These are phyloP conservation scores for Drosophila ficusphila DNA, from an alignment of 1,140 invertebrate species.

Conservation along the genomic window DNA sequence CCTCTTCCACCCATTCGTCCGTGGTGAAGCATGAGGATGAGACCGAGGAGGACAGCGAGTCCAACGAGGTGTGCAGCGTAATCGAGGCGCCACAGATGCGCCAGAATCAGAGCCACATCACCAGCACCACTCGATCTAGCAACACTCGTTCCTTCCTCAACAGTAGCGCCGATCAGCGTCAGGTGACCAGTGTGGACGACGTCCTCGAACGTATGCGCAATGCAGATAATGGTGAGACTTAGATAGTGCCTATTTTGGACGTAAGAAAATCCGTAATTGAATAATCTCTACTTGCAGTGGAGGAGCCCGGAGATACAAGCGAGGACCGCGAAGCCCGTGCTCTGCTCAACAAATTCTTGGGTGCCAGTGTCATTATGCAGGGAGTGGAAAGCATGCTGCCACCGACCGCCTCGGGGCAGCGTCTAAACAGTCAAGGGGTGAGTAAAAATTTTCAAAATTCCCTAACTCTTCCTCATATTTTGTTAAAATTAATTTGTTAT, in stretches of 20 bases:
- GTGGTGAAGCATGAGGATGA: constrained; percentile 44
- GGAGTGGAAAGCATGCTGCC: constrained; percentile 84
- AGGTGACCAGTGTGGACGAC: constrained; percentile 89
- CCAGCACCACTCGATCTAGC: constrained; percentile 41
- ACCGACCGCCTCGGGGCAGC: constrained; percentile 41
- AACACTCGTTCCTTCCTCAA: constrained; percentile 87
- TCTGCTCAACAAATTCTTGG: constrained; percentile 91
- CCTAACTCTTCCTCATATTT: too few species aligned
- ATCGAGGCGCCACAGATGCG: constrained; percentile 75
- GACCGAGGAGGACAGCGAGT: constrained; percentile 73
- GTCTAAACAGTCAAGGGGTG: constrained; percentile 63
- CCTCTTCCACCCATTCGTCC: constrained; percentile 27
- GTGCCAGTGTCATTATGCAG: constrained; percentile 90
- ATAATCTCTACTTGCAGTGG: constrained; percentile 82
- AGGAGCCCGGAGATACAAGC: constrained; percentile 86
- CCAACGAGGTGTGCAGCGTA: constrained; percentile 70
- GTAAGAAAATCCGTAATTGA: not conserved
- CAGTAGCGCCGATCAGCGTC: constrained; percentile 86
- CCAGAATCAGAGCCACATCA: constrained; percentile 63
- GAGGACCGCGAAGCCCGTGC: constrained; percentile 89
- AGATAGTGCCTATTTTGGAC: too few species aligned
- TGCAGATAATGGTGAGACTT: constrained; percentile 87
- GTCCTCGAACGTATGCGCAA: constrained; percentile 90
- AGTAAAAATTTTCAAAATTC: constrained; percentile 23
- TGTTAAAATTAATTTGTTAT: not conserved